Evolutionary conservation across 2,888 invertebrate genomes (phyloP).

Genomic region (Cephus pulcher): DNA sequence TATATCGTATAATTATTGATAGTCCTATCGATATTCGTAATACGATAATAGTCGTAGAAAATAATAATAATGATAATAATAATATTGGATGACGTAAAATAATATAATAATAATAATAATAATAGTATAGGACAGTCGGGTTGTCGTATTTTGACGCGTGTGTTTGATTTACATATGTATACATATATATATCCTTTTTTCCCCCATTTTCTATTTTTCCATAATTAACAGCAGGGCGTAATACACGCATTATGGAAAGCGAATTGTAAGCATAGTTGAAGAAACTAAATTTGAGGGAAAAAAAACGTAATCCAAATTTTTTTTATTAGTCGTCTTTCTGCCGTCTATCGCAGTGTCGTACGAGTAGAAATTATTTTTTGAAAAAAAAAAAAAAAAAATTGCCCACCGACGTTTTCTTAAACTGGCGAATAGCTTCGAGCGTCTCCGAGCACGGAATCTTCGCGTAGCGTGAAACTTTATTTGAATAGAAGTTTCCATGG

Average conservation of each 20-base stretch:
- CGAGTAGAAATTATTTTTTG: too few species aligned
- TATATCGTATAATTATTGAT: slow-evolving; percentile 6
- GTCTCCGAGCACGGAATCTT: too few species aligned
- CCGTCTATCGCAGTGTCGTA: background rate
- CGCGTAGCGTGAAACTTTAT: too few species aligned
- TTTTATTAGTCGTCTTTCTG: background rate
- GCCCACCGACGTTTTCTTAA: too few species aligned
- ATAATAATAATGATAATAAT: slow-evolving; percentile 28
- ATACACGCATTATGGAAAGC: too few species aligned
- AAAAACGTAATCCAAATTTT: slow-evolving; percentile 16
- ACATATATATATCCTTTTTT: slow-evolving; percentile 14
- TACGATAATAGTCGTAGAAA: slow-evolving; percentile 32
- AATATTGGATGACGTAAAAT: slow-evolving; percentile 14
- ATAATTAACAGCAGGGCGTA: too few species aligned
- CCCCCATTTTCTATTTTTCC: background rate
- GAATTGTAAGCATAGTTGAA: background rate
- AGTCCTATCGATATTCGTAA: slow-evolving; percentile 28
- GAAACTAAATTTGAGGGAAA: too few species aligned
- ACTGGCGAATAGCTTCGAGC: too few species aligned
- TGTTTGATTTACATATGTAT: slow-evolving; percentile 28
- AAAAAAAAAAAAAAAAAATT: too few species aligned
- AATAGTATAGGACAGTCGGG: slow-evolving; percentile 35
- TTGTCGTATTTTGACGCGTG: slow-evolving; percentile 27
- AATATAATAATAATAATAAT: slow-evolving; percentile 24
- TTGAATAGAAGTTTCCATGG: too few species aligned